Evolutionary conservation across 2,113 vertebrate species (phyloP).

Genomic region (Prolemur simus): DNA sequence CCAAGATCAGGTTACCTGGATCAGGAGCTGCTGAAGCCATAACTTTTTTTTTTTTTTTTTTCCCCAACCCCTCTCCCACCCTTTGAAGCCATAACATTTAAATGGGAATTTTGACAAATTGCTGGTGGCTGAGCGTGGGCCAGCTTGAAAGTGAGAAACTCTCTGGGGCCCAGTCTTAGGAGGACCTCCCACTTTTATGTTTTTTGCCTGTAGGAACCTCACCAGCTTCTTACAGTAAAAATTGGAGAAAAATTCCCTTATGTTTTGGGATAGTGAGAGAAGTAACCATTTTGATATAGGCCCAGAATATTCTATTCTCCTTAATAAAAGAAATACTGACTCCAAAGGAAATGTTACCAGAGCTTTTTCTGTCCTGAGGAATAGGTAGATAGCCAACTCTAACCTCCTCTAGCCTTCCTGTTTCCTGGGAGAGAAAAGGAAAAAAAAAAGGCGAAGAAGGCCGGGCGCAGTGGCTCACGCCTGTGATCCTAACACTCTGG

Average conservation of each 20-base stretch:
- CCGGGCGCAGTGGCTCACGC: no score
- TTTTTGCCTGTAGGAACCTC: not conserved
- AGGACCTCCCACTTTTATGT: not conserved
- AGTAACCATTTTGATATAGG: not conserved
- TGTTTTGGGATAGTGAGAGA: not conserved
- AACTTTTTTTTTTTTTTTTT: not conserved
- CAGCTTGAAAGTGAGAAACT: not conserved
- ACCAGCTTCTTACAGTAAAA: not conserved
- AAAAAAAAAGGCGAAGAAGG: not conserved
- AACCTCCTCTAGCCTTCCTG: not conserved
- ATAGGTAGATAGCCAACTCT: not conserved
- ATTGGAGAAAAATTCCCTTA: not conserved
- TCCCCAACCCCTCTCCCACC: no score
- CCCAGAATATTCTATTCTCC: not conserved
- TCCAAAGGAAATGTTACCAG: not conserved
- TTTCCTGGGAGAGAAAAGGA: not conserved
- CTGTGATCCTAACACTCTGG: no score
- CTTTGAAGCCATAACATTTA: not conserved
- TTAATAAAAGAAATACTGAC: not conserved
- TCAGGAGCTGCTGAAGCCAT: not conserved
- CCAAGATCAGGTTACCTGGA: not conserved
- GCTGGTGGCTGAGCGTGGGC: not conserved
- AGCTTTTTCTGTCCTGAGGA: not conserved
- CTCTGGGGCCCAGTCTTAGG: not conserved
- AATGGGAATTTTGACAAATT: not conserved